phyloP scores from a whole-genome alignment of 2,888 invertebrate species.

The Ectropis crepuscularia region DNA sequence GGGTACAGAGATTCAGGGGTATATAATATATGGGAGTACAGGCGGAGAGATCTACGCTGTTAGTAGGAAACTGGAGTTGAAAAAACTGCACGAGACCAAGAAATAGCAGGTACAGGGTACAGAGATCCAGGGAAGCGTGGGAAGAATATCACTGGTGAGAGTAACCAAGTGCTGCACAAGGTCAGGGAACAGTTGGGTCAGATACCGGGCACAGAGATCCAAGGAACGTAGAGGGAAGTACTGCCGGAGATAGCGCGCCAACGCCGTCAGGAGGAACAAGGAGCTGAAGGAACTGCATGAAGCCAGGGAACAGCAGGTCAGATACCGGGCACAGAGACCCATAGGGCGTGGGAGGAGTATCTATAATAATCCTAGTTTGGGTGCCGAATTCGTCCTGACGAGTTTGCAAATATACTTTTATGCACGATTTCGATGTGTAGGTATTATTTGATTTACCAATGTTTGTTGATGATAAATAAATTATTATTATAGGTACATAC shows the following conservation, averaged over 20 bases:
- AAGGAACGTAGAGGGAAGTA: slow-evolving; percentile 88
- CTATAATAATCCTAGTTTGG: too few relatives aligned
- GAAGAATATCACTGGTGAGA: too few relatives aligned
- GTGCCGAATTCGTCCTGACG: too few relatives aligned
- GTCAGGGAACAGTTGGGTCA: slow-evolving; percentile 79
- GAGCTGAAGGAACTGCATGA: slow-evolving; percentile 79
- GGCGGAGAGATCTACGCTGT: slow-evolving; percentile 86
- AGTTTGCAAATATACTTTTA: too few relatives aligned
- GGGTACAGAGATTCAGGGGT: slow-evolving; percentile 83
- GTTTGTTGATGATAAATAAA: too few relatives aligned
- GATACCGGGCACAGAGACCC: slow-evolving; percentile 8
- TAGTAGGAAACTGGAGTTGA: slow-evolving; percentile 81
- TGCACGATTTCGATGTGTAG: not conserved
- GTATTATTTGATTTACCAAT: too few relatives aligned
- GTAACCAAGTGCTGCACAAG: slow-evolving; percentile 79
- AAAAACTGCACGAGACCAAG: slow-evolving; percentile 78
- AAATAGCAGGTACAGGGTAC: slow-evolving; percentile 79
- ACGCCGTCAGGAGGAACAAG: slow-evolving; percentile 83
- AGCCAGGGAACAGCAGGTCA: slow-evolving; percentile 83
- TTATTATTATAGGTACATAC: too few relatives aligned
- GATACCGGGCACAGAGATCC: slow-evolving; percentile 78
- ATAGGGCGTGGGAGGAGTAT: too few relatives aligned
- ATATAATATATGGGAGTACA: too few relatives aligned
- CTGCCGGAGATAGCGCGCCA: slow-evolving; percentile 86
- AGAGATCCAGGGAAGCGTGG: too few relatives aligned